Evolutionary conservation across 2,113 vertebrate genomes (phyloP).

Genomic region (Bos javanicus): DNA sequence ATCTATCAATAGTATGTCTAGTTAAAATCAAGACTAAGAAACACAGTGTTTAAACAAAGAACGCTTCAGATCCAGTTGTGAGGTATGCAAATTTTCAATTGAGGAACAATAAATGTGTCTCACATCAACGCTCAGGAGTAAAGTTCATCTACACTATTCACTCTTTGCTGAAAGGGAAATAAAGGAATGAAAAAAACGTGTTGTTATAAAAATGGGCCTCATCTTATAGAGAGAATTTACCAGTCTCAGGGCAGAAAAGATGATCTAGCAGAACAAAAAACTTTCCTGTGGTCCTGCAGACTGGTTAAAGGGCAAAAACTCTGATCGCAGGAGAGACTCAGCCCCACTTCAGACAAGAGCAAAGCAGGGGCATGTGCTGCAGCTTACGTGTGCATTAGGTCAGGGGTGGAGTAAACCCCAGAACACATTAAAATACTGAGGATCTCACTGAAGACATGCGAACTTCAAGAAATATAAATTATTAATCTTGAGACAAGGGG

Average conservation of each 20-base stretch:
- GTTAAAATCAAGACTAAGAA: slow-evolving; percentile 25
- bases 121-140: not conserved
- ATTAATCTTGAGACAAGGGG: not conserved
- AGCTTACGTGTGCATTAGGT: not conserved
- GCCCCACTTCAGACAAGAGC: not conserved
- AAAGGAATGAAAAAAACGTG: not conserved
- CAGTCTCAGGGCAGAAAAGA: not conserved
- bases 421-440: not conserved
- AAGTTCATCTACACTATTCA: not conserved
- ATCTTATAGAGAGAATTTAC: not conserved
- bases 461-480: not conserved
- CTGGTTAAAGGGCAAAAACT: not conserved
- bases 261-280: not conserved
- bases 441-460: not conserved
- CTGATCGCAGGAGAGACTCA: too few relatives aligned
- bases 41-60: not conserved
- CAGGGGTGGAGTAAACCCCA: not conserved
- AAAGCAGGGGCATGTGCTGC: not conserved
- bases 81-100: not conserved
- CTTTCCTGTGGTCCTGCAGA: not conserved
- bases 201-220: not conserved
- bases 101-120: not conserved
- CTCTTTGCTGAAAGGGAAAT: not conserved
- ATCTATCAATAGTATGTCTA: not conserved
- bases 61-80: not conserved